Conservation (phyloP, 1,140 invertebrate genomes). For the Drosophila setifemur region DNA sequence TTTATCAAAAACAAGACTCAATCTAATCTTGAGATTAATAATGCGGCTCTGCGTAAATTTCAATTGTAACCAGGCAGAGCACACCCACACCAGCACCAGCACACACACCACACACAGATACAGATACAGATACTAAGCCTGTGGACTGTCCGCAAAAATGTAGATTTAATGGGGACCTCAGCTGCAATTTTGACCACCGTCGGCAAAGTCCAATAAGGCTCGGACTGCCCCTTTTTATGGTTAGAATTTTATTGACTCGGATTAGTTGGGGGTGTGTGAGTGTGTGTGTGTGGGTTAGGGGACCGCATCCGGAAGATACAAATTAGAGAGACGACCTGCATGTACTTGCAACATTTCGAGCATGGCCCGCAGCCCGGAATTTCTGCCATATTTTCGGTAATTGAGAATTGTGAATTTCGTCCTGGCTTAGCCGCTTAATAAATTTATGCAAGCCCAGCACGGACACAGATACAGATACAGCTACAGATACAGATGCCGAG, state of each 20-base stretch:
- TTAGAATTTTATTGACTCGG: conserved; percentile 73
- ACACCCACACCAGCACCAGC: neutral
- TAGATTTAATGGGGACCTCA: conserved; percentile 48
- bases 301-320: conserved; percentile 27
- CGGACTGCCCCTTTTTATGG: conserved; percentile 51
- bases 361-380: neutral
- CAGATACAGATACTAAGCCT: neutral
- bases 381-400: conserved; percentile 40
- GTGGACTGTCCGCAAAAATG: conserved; percentile 25
- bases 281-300: neutral
- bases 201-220: neutral
- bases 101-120: neutral
- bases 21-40: conserved; percentile 79
- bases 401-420: conserved; percentile 48
- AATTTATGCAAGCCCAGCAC: conserved; percentile 50
- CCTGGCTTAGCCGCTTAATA: conserved; percentile 51
- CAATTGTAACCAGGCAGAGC: conserved; percentile 43
- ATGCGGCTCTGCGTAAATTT: conserved; percentile 72
- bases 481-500: conserved; percentile 1
- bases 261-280: conserved; percentile 45
- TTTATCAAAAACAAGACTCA: conserved; percentile 61
- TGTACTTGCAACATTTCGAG: conserved; percentile 10
- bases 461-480: neutral
- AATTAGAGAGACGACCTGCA: conserved; percentile 13
- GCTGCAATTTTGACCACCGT: conserved; percentile 34